These are phyloP conservation scores for pig (Sus scrofa) DNA, from an alignment of 2,113 vertebrate genomes.

Conservation along the genomic window DNA sequence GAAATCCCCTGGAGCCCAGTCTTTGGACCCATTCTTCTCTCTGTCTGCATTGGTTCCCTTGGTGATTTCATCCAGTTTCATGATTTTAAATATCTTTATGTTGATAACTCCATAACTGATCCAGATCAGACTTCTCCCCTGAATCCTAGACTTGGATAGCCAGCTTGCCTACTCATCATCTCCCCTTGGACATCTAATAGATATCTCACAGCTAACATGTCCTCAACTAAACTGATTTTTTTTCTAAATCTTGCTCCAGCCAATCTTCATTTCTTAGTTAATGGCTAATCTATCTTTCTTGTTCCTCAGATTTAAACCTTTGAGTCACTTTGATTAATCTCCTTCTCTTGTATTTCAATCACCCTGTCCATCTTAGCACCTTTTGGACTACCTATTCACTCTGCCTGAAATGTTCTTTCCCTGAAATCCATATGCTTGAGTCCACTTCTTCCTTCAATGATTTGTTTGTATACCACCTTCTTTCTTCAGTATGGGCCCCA, in stretches of 20 bases:
- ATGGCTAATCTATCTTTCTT: not conserved
- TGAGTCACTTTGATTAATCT: not conserved
- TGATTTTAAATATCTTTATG: not conserved
- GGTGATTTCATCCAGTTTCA: not conserved
- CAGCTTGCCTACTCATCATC: not conserved
- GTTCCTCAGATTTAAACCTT: not conserved
- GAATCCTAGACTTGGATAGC: not conserved
- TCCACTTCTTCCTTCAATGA: not conserved
- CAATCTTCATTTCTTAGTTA: not conserved
- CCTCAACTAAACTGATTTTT: not conserved
- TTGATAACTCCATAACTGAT: not conserved
- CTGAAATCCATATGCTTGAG: not conserved
- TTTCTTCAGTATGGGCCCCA: not conserved
- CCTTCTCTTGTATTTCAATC: not conserved
- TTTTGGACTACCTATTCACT: not conserved
- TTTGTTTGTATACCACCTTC: conserved; percentile 24
- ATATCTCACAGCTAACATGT: not conserved
- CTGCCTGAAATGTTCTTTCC: not conserved
- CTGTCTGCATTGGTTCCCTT: not conserved
- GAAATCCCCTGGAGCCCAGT: not conserved
- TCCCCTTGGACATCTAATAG: not conserved
- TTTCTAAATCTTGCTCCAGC: not conserved
- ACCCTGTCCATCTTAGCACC: not conserved
- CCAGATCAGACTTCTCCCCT: not conserved
- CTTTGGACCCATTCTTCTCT: not conserved